These are phyloP conservation scores for Trypoxylon attenuatum DNA, from an alignment of 2,888 invertebrate genomes.

Conservation along the genomic window DNA sequence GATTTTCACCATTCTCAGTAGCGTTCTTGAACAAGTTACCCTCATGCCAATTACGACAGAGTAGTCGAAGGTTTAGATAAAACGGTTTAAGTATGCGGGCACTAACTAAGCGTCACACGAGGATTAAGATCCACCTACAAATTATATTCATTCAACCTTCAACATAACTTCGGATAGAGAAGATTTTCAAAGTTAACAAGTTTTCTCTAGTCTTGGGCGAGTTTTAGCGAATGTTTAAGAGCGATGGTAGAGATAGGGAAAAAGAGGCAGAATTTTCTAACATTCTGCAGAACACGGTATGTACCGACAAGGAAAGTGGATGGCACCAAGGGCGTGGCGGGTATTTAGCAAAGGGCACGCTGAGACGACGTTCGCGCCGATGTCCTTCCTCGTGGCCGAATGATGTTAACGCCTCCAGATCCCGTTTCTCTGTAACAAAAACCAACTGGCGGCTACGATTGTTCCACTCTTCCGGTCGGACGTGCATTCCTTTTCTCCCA, in stretches of 20 bases:
- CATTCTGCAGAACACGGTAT: constrained; percentile 18
- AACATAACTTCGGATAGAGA: too few relatives aligned
- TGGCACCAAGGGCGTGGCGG: constrained; percentile 47
- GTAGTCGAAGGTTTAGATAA: too few relatives aligned
- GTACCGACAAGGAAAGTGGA: constrained; percentile 12
- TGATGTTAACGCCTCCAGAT: constrained; percentile 62
- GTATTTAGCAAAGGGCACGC: constrained; percentile 43
- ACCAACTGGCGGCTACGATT: constrained; percentile 41
- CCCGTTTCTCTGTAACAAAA: constrained; percentile 52
- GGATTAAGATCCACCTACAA: too few relatives aligned
- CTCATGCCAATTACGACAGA: too few relatives aligned
- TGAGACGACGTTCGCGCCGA: constrained; percentile 22
- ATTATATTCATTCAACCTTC: too few relatives aligned
- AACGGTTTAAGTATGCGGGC: neutral
- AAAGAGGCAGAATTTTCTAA: too few relatives aligned
- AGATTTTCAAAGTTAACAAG: too few relatives aligned
- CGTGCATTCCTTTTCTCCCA: constrained; percentile 28
- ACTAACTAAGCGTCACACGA: neutral
- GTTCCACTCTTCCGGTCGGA: constrained; percentile 60
- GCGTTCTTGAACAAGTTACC: too few relatives aligned
- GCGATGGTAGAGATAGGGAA: too few relatives aligned
- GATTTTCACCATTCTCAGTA: too few relatives aligned
- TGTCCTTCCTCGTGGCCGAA: constrained; percentile 34
- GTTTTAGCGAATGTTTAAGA: too few relatives aligned
- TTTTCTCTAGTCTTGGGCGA: too few relatives aligned